Conservation (phyloP, 1,140 invertebrate species). For the Arion vulgaris region DNA sequence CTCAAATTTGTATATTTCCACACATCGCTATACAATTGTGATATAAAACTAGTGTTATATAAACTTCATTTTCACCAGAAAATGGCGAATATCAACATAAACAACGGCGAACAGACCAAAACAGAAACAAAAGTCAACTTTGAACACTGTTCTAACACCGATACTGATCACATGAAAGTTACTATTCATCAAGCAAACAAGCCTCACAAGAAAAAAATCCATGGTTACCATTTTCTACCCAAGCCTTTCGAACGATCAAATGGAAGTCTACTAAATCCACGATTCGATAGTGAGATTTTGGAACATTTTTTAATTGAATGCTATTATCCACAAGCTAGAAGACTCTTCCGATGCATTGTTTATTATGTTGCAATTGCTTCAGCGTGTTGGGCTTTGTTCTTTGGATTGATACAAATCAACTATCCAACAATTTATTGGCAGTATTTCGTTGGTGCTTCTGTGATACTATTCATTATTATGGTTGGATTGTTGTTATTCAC, state of each 20-base stretch:
- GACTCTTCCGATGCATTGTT: constrained; percentile 87
- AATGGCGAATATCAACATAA: not conserved
- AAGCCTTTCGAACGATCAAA: constrained; percentile 22
- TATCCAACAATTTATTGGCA: constrained; percentile 48
- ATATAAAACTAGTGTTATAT: no score
- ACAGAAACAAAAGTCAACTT: not conserved
- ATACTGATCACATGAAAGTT: not conserved
- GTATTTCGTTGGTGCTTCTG: constrained; percentile 58
- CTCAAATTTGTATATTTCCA: no score
- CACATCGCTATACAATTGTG: no score
- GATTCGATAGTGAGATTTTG: constrained; percentile 22
- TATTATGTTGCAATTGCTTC: constrained; percentile 82
- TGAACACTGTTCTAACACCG: not conserved
- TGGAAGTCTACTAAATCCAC: constrained; percentile 12
- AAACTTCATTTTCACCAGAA: not conserved
- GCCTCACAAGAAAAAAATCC: not conserved
- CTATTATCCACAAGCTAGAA: constrained; percentile 88
- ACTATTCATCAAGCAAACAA: not conserved
- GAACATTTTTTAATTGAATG: constrained; percentile 8
- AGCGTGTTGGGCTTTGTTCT: constrained; percentile 81
- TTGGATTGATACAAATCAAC: constrained; percentile 70
- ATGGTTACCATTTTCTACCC: constrained; percentile 11
- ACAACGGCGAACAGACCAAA: not conserved
- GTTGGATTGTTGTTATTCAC: constrained; percentile 61
- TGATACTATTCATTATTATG: constrained; percentile 65